A percentile compares a stretch with the other conserved stretches of the same genome.
phyloP scores from a whole-genome alignment of 2,113 vertebrate species.

The Ceyx cyanopectus region DNA sequence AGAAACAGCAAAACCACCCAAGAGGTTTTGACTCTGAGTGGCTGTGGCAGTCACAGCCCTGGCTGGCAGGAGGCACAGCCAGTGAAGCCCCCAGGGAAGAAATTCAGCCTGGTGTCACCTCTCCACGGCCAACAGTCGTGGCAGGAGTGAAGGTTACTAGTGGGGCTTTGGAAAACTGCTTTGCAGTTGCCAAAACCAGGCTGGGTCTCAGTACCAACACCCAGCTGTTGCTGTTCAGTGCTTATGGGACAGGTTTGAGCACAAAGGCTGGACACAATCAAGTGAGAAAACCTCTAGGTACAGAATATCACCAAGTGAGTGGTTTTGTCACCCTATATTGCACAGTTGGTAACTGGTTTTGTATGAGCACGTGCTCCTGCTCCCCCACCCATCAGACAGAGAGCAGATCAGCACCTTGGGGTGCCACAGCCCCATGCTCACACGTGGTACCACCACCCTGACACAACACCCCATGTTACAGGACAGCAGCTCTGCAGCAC shows the following conservation, averaged over 20 bases:
- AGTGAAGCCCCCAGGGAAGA: neutral
- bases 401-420: neutral
- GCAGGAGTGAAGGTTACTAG: neutral
- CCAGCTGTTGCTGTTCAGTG: neutral
- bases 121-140: neutral
- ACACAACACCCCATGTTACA: rapidly evolving
- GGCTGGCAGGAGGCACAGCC: neutral
- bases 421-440: neutral
- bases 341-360: neutral
- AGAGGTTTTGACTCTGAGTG: neutral
- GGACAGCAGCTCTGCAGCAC: neutral
- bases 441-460: neutral
- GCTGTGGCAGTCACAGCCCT: neutral
- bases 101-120: neutral
- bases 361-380: neutral
- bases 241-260: too few species aligned
- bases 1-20: neutral
- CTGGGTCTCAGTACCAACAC: neutral
- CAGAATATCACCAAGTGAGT: rapidly evolving
- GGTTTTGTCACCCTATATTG: neutral
- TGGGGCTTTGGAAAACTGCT: neutral
- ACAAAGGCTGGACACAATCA: rapidly evolving
- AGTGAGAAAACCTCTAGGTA: neutral
- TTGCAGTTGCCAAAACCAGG: neutral
- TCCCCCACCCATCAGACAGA: neutral